Conservation (phyloP, 2,888 invertebrate genomes). For the Diachrysia chrysitis region DNA sequence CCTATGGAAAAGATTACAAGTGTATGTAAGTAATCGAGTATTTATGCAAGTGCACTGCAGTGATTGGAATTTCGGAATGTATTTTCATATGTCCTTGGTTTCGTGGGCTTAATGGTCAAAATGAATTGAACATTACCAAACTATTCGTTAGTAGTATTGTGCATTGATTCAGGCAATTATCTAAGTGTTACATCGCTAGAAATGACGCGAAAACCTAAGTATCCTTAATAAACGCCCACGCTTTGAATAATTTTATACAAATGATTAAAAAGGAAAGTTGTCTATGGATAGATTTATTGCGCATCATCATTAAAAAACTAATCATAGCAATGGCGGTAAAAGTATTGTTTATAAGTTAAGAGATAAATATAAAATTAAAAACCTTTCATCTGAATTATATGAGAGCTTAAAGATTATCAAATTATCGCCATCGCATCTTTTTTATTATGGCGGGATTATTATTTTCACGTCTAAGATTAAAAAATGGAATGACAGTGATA, state of each 20-base stretch:
- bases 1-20: conserved; percentile 65
- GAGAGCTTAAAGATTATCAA: not conserved
- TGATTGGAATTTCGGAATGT: conserved; percentile 66
- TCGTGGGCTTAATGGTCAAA: conserved; percentile 40
- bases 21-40: conserved; percentile 58
- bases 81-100: conserved; percentile 63
- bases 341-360: conserved; percentile 26
- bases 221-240: conserved; percentile 35
- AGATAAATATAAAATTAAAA: not conserved
- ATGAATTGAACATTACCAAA: conserved; percentile 53
- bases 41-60: conserved; percentile 63
- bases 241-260: conserved; percentile 16
- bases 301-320: conserved; percentile 8
- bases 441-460: conserved; percentile 12
- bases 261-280: conserved; percentile 38
- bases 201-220: conserved; percentile 42
- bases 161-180: conserved; percentile 45
- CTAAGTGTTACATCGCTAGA: conserved; percentile 56
- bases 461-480: conserved; percentile 4
- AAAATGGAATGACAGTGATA: not conserved
- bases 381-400: not conserved
- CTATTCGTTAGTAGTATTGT: conserved; percentile 47
- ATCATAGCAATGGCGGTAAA: conserved; percentile 27
- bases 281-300: not conserved
- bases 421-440: conserved; percentile 1